Evolutionary conservation across 2,113 vertebrate genomes (phyloP).

Genomic region (Eolophus roseicapilla): DNA sequence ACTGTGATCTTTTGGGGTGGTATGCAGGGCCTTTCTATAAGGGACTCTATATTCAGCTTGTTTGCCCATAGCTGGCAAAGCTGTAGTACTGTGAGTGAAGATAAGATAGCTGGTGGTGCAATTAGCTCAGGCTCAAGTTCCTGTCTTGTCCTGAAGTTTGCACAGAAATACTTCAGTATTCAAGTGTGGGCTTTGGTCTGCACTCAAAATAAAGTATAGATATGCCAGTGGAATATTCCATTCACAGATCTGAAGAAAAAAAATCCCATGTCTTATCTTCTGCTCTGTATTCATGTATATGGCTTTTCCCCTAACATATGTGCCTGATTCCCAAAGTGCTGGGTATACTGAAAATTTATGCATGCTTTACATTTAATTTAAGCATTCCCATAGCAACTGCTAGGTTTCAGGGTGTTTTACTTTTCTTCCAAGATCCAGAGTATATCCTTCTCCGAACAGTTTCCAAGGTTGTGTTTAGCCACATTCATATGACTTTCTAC

Average conservation of each 20-base stretch:
- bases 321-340: neutral
- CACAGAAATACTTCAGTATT: neutral
- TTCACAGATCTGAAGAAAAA: neutral
- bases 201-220: neutral
- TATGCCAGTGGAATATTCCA: neutral
- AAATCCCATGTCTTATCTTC: neutral
- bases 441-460: conserved; percentile 7
- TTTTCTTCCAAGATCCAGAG: neutral
- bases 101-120: neutral
- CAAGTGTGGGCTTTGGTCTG: neutral
- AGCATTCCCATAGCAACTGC: conserved; percentile 58
- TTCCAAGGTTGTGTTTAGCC: conserved; percentile 44
- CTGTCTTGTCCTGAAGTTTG: neutral
- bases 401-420: conserved; percentile 36
- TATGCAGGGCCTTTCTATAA: neutral
- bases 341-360: conserved; percentile 43
- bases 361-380: conserved; percentile 52
- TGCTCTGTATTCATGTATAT: neutral
- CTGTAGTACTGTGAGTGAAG: neutral
- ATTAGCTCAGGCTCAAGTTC: neutral
- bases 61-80: neutral
- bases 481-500: conserved; percentile 26
- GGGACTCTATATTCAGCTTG: neutral
- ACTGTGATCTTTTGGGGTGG: rapidly evolving
- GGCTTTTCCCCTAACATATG: conserved; percentile 21